Evolutionary conservation across 2,888 invertebrate genomes (phyloP).

Genomic region (Phengaris alcon): DNA sequence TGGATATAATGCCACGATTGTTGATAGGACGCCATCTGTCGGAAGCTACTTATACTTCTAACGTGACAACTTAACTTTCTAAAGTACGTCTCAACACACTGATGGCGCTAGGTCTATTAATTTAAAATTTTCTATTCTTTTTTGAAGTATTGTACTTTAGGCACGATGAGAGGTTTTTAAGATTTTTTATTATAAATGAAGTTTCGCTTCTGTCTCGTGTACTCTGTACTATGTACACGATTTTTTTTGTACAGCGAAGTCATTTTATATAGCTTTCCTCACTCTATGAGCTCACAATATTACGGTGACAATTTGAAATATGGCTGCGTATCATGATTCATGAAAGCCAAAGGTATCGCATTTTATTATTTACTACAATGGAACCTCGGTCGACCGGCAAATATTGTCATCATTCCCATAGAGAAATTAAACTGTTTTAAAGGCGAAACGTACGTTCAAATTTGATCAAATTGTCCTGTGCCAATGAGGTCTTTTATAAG

Average conservation of each 20-base stretch:
- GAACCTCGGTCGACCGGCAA: background rate
- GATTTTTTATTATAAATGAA: background rate
- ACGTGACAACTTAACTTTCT: no score
- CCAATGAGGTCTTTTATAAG: no score
- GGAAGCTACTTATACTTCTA: no score
- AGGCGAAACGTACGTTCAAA: background rate
- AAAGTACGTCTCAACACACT: no score
- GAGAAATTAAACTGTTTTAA: background rate
- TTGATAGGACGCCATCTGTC: no score
- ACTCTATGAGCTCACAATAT: background rate
- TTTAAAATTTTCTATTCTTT: no score
- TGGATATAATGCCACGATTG: no score
- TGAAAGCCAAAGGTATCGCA: constrained; percentile 15
- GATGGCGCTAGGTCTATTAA: no score
- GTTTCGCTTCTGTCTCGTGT: no score
- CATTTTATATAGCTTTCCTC: background rate
- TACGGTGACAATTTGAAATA: constrained; percentile 24
- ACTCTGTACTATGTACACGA: background rate
- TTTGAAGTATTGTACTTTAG: no score
- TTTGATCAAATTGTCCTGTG: background rate
- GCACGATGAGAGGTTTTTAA: background rate
- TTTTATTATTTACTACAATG: constrained; percentile 19
- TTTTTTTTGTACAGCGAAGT: background rate
- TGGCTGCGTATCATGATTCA: constrained; percentile 13
- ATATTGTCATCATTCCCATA: constrained; percentile 4